phyloP scores from a whole-genome alignment of 2,888 invertebrate genomes.

The Schizotus pectinicornis region DNA sequence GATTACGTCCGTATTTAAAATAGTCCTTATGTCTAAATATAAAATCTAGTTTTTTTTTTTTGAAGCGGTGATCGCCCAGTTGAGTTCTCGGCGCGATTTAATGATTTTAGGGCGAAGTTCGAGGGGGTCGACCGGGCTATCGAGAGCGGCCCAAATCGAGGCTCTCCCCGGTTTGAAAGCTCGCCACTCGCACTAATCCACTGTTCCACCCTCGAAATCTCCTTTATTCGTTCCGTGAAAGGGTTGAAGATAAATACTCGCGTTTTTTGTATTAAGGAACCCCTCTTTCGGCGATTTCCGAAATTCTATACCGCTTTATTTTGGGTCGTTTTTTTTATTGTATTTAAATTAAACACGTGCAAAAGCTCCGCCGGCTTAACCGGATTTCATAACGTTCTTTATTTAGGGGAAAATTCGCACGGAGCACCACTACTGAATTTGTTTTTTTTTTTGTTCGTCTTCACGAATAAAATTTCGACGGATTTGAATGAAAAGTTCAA shows the following conservation, averaged over 20 bases:
- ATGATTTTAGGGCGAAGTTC: slow-evolving; percentile 11
- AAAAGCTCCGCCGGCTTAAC: slow-evolving; percentile 15
- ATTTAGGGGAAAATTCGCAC: slow-evolving; percentile 4
- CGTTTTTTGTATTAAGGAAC: slow-evolving; percentile 25
- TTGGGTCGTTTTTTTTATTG: slow-evolving; percentile 48
- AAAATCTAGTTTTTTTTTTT: slow-evolving; percentile 28
- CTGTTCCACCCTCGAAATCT: slow-evolving; percentile 13
- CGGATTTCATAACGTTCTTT: slow-evolving; percentile 21
- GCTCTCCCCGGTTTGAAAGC: neutral
- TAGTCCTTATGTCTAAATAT: slow-evolving; percentile 31
- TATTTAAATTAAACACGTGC: slow-evolving; percentile 50
- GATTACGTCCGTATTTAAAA: slow-evolving; percentile 23
- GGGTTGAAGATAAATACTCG: slow-evolving; percentile 32
- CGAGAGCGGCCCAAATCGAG: neutral
- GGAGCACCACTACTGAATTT: neutral
- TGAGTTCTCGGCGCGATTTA: slow-evolving; percentile 11
- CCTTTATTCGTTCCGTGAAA: slow-evolving; percentile 18
- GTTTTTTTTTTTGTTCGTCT: neutral
- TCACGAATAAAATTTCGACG: neutral
- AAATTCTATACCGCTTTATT: slow-evolving; percentile 55
- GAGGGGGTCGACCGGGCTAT: slow-evolving; percentile 16
- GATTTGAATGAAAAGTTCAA: too few species aligned
- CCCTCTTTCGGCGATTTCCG: slow-evolving; percentile 32
- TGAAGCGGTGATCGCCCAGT: slow-evolving; percentile 18
- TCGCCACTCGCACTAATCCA: neutral